These are phyloP conservation scores for Colletes collaris DNA, from an alignment of 2,888 invertebrate species.

Conservation along the genomic window DNA sequence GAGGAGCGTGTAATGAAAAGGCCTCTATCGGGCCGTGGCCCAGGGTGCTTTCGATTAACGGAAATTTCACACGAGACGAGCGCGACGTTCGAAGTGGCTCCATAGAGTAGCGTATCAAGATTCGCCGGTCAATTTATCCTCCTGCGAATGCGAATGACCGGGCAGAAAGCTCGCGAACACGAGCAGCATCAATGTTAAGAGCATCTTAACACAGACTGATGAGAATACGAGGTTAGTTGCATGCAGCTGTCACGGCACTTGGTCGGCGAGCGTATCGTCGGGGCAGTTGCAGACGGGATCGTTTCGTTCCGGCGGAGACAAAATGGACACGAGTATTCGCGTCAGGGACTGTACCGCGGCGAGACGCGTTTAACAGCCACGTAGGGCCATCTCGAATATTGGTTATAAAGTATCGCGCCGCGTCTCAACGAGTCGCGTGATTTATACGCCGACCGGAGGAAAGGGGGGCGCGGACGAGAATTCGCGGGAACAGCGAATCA, in stretches of 20 bases:
- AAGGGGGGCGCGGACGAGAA: not conserved
- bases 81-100: conserved; percentile 2
- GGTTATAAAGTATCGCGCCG: conserved; percentile 62
- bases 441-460: not conserved
- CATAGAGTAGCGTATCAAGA: conserved; percentile 39
- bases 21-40: not conserved
- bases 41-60: conserved; percentile 23
- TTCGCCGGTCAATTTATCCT: conserved; percentile 55
- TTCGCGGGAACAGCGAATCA: conserved; percentile 14
- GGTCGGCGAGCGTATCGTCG: conserved; percentile 13
- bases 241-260: conserved; percentile 61
- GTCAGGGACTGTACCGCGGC: conserved; percentile 32
- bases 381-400: conserved; percentile 66
- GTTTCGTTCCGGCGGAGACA: conserved; percentile 11
- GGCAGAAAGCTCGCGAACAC: conserved; percentile 34
- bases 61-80: conserved; percentile 27
- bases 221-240: conserved; percentile 61
- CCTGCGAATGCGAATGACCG: conserved; percentile 66
- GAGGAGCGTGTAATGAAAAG: not conserved
- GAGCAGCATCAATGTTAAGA: conserved; percentile 55
- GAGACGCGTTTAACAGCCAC: conserved; percentile 47
- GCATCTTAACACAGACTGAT: conserved; percentile 67
- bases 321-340: conserved; percentile 27
- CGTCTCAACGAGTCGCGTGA: not conserved
- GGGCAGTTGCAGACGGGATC: conserved; percentile 13